phyloP scores from a whole-genome alignment of 2,797 vertebrate species.

The Parambassis ranga region DNA sequence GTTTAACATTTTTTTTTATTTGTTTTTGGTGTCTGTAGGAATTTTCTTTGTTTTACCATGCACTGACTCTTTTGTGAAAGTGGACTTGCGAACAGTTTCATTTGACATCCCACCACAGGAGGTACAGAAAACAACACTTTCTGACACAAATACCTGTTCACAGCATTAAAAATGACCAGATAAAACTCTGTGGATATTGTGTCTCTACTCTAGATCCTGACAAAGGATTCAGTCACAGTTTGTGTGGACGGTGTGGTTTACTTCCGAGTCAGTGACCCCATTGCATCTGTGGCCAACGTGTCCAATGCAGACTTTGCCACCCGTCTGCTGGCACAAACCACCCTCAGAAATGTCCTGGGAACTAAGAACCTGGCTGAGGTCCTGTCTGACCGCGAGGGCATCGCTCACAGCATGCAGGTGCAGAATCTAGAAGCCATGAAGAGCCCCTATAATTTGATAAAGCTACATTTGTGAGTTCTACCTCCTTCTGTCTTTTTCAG shows the following conservation, averaged over 20 bases:
- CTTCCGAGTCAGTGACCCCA: slow-evolving; percentile 82
- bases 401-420: slow-evolving; percentile 86
- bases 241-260: slow-evolving; percentile 84
- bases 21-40: slow-evolving; percentile 53
- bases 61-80: slow-evolving; percentile 81
- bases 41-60: slow-evolving; percentile 84
- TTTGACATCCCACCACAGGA: slow-evolving; percentile 87
- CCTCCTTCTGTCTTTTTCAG: slow-evolving; percentile 47
- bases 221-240: slow-evolving; percentile 84
- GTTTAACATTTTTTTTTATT: background rate
- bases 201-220: slow-evolving; percentile 73
- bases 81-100: slow-evolving; percentile 83
- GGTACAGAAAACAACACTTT: slow-evolving; percentile 44
- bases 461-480: background rate
- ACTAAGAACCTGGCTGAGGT: slow-evolving; percentile 83
- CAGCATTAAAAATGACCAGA: background rate
- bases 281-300: slow-evolving; percentile 83
- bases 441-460: no score
- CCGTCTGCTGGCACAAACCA: slow-evolving; percentile 83
- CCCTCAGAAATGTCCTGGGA: slow-evolving; percentile 82
- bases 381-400: slow-evolving; percentile 81
- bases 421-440: background rate
- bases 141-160: background rate
- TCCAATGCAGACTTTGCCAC: slow-evolving; percentile 79
- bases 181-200: background rate